These are phyloP conservation scores for Zosterops hypoxanthus DNA, from an alignment of 2,113 vertebrate species.

Conservation along the genomic window DNA sequence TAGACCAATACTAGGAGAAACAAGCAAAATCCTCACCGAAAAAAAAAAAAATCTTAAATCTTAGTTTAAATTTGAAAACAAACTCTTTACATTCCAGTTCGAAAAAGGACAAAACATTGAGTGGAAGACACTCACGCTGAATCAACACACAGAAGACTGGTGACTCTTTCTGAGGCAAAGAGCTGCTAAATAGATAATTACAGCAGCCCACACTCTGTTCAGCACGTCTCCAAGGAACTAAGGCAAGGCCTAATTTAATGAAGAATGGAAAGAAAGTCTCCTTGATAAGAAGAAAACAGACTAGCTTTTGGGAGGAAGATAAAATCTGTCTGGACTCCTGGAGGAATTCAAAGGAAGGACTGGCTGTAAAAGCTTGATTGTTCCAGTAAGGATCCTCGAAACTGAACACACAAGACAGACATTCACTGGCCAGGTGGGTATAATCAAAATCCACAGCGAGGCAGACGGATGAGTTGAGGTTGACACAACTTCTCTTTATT, in stretches of 20 bases:
- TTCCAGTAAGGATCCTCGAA: background rate
- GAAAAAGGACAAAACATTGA: background rate
- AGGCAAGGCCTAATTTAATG: background rate
- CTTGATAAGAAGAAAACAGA: background rate
- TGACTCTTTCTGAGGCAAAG: background rate
- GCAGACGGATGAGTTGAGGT: accelerated
- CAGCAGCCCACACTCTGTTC: background rate
- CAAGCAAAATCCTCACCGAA: background rate
- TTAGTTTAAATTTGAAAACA: background rate
- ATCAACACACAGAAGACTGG: background rate
- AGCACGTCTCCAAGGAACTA: background rate
- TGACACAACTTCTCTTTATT: accelerated
- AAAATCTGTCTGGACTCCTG: background rate
- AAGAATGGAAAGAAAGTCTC: background rate
- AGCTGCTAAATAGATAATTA: slow-evolving; percentile 2
- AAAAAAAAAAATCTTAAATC: background rate
- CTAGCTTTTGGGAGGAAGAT: background rate
- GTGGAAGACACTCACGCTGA: background rate
- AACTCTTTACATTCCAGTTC: background rate
- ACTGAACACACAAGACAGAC: background rate
- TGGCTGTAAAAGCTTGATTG: background rate
- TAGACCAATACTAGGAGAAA: background rate
- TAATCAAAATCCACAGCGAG: background rate
- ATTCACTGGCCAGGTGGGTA: background rate
- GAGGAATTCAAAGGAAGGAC: background rate